phyloP scores from a whole-genome alignment of 1,140 invertebrate genomes.

The Cotesia glomerata region DNA sequence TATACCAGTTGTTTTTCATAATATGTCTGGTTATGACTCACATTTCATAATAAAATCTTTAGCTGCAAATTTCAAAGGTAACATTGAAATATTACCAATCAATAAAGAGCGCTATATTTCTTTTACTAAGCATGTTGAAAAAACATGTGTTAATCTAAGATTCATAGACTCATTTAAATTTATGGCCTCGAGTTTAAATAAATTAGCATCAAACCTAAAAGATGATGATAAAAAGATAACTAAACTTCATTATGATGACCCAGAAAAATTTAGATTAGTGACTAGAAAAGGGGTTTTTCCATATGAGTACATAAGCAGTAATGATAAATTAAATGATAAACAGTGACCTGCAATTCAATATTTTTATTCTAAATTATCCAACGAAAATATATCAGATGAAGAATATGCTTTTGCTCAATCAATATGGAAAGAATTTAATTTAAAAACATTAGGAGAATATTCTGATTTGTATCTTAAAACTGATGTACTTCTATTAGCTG shows the following conservation, averaged over 20 bases:
- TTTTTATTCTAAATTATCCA: conserved; percentile 51
- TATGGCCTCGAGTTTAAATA: conserved; percentile 33
- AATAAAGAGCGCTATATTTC: conserved; percentile 44
- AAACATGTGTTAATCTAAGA: conserved; percentile 9
- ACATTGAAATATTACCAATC: conserved; percentile 17
- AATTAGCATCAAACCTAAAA: conserved; percentile 31
- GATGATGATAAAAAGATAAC: conserved; percentile 26
- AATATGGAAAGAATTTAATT: conserved; percentile 53
- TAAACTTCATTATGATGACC: conserved; percentile 23
- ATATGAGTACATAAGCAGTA: conserved; percentile 46
- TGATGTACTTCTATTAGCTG: too few species aligned
- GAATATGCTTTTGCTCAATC: conserved; percentile 51
- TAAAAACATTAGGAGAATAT: conserved; percentile 54
- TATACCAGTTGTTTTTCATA: conserved; percentile 34
- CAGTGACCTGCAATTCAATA: conserved; percentile 32
- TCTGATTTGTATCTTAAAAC: too few species aligned
- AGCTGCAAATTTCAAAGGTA: conserved; percentile 14
- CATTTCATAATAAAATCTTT: conserved; percentile 39
- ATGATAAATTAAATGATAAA: conserved; percentile 36
- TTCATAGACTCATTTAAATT: conserved; percentile 39
- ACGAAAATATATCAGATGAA: conserved; percentile 40
- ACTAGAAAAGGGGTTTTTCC: conserved; percentile 39
- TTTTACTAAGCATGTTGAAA: conserved; percentile 33
- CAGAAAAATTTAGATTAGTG: conserved; percentile 32
- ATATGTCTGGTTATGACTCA: conserved; percentile 30